Conservation (phyloP, 2,888 invertebrate genomes). For the Coelogynopora nodosa region DNA sequence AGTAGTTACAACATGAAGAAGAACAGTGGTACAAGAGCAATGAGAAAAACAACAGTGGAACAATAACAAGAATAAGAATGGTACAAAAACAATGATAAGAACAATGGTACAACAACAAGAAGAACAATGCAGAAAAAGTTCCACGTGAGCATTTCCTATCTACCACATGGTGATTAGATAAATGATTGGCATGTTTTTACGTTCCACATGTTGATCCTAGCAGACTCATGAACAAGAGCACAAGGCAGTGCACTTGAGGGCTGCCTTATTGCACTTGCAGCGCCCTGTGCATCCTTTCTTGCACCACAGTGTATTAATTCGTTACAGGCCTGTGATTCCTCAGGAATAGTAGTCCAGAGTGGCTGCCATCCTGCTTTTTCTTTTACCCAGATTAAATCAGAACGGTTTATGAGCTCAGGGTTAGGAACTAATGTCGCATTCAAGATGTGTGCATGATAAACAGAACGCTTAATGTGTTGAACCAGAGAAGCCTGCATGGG, state of each 20-base stretch:
- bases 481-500: not conserved
- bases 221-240: not conserved
- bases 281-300: not conserved
- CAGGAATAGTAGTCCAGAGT: not conserved
- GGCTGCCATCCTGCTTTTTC: not conserved
- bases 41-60: too few species aligned
- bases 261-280: not conserved
- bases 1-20: too few species aligned
- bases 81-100: not conserved
- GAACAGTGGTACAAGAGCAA: too few species aligned
- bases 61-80: too few species aligned
- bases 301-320: not conserved
- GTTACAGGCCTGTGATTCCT: not conserved
- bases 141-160: not conserved
- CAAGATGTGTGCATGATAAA: not conserved
- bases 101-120: not conserved
- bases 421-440: not conserved
- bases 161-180: not conserved
- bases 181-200: not conserved
- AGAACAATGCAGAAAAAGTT: too few species aligned
- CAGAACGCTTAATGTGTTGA: not conserved
- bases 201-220: not conserved
- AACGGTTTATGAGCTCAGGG: not conserved
- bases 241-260: not conserved
- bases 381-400: not conserved